Base-by-base conservation (phyloP, 2,797 vertebrate genomes). In the Staurois parvus region DNA sequence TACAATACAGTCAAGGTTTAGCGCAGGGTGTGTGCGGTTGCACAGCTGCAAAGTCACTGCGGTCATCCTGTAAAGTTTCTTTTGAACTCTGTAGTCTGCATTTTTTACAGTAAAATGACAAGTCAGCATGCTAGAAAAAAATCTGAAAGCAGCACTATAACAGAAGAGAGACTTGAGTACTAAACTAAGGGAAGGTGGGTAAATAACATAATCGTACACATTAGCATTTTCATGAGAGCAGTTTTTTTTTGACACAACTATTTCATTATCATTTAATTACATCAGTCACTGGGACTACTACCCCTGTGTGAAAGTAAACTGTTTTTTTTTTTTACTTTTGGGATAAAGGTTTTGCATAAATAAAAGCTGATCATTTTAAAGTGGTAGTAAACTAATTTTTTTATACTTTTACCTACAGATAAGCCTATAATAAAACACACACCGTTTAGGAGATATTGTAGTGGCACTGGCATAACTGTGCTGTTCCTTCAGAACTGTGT, bases 1-100 rank as follows among this genome's bases (percentile, higher is more conserved):
- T 76, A 69, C 66, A 74, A 66, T 28, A n/a, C 3, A 42, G 42
- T 17, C 40, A 56, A 84, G 77, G 45, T 64, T 84, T 79, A 79
- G 34, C 10, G 62, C 28, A 32, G 69, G 69, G 68, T 7, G 67
- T 30, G 11, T 40, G 66, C 29, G n/a, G 34, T 3, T 56, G 19
- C 19, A 26, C 11, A 30, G 13, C n/a, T 37, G 11, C 5, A 0
- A 70, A 5, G 29, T 26, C 19, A 29, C 40, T 42, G 4, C 64
- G 62, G 21, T 84, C 66, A 84, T 59, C 42, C 24, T 37, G 66
- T 17, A 64, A 28, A 62, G 52, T 45, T 24, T 64, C 19, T 15
- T 10, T 45, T n/a, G 13, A 52, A 1, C 52, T 42, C 37, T 42
- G 62, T 28, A 24, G 32, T 64, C 34, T 45, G 76, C 28, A 12